Evolutionary conservation across 2,888 invertebrate species (phyloP), one percentile per base, ranked within the genome.

Genomic region (Hipparchia semele): DNA sequence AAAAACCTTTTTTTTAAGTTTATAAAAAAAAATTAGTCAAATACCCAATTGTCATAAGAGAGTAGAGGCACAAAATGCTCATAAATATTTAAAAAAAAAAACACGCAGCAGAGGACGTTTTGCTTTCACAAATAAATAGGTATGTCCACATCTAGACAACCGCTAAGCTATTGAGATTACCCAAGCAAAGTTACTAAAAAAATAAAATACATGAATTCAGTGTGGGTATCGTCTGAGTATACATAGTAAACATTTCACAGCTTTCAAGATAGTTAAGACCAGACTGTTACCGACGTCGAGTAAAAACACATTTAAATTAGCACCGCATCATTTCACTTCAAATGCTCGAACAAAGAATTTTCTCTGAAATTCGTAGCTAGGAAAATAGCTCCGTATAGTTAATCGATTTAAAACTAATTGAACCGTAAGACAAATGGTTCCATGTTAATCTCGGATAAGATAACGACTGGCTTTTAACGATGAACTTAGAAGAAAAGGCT

Each of bases 341-440:
- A 73, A 68, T 51, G 46, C 46, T 60, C 60, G 71, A 59, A 60
- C 73, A 64, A 59, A 71, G 68, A 58, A 62, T 72, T 60, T 70
- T 68, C 64, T 68, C 49, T 68, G 67, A 72, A 74, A 61, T 60
- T 68, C 45, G 13, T 73, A 8, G 65, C 68, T 68, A 68, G 56
- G 60, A 62, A 72, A 76, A 74, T 71, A 74, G 54, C 60, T 71
- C 61, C 46, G 61, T 69, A 23, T 23, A 71, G 75, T 75, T 70
- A 56, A 70, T 49, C 58, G 71, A 72, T 73, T 74, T 62, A 59
- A 73, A 69, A 76, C 74, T 74, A 71, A 74, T 74, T 76, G 74
- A 72, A 72, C 61, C 71, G 13, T 74, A 58, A 74, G 68, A 74
- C 66, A 71, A 74, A 76, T 73, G 58, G 71, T 62, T 66, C 53